Evolutionary conservation across 1,140 invertebrate genomes (phyloP).

Genomic region (Holcopasites calliopsidis): DNA sequence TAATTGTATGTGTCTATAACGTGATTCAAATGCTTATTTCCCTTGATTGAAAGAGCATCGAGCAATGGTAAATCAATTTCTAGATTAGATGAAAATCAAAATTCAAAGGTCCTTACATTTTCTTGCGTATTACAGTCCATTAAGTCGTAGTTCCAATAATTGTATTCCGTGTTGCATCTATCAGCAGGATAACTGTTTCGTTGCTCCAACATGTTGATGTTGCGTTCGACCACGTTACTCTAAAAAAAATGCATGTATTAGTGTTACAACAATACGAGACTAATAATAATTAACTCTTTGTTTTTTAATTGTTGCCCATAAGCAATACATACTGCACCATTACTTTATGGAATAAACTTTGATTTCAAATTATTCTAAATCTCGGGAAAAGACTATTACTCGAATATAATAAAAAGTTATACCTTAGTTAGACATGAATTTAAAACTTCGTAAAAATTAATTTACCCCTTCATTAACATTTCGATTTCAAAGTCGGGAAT

Average conservation of each 20-base stretch:
- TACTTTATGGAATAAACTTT: neutral
- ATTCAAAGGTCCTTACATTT: constrained; percentile 66
- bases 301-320: no score
- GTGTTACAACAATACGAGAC: neutral
- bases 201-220: constrained; percentile 73
- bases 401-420: neutral
- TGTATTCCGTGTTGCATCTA: constrained; percentile 69
- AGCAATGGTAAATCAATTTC: neutral
- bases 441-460: neutral
- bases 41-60: neutral
- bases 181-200: constrained; percentile 67
- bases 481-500: neutral
- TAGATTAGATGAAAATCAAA: neutral
- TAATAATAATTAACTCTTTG: no score
- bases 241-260: constrained; percentile 19
- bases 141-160: constrained; percentile 74
- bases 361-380: neutral
- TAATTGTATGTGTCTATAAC: no score
- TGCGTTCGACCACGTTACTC: constrained; percentile 68
- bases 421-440: neutral
- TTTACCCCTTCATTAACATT: neutral
- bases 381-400: neutral
- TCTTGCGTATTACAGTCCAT: constrained; percentile 65
- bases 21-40: neutral
- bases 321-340: no score